phyloP scores from a whole-genome alignment of 2,888 invertebrate species.

The Caenorhabditis sp. region DNA sequence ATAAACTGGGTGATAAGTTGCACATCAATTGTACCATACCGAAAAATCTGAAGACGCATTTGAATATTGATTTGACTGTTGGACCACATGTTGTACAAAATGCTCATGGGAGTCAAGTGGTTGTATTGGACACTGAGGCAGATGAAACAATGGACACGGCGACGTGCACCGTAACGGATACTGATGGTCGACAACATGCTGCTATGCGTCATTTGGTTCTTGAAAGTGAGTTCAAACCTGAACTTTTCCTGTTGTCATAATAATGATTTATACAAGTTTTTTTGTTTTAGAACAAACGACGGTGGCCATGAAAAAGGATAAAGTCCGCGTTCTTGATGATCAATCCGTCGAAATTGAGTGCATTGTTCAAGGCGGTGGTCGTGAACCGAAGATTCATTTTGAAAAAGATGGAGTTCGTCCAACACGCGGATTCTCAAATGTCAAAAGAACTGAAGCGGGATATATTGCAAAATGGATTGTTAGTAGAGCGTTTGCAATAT shows the following conservation, averaged over 20 bases:
- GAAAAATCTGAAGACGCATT: slow-evolving; percentile 18
- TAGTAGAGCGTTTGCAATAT: slow-evolving; percentile 11
- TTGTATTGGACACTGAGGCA: slow-evolving; percentile 35
- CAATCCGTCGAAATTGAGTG: slow-evolving; percentile 50
- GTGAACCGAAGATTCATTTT: slow-evolving; percentile 29
- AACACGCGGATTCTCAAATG: slow-evolving; percentile 19
- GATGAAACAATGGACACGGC: slow-evolving; percentile 49
- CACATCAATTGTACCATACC: slow-evolving; percentile 41
- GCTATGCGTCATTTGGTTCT: slow-evolving; percentile 46
- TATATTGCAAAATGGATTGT: slow-evolving; percentile 32
- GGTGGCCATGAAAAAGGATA: slow-evolving; percentile 36
- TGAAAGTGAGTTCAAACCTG: slow-evolving; percentile 27
- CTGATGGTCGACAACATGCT: slow-evolving; percentile 55
- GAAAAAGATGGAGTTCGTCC: slow-evolving; percentile 40
- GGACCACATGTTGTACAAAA: slow-evolving; percentile 41
- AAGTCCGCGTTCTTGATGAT: slow-evolving; percentile 45
- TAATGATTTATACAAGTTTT: no score
- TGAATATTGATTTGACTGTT: slow-evolving; percentile 46
- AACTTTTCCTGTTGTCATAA: no score
- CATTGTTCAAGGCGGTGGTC: slow-evolving; percentile 38
- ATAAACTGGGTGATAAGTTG: slow-evolving; percentile 37
- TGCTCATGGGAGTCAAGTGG: slow-evolving; percentile 44
- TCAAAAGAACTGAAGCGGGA: slow-evolving; percentile 33
- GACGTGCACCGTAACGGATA: slow-evolving; percentile 49
- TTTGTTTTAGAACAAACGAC: slow-evolving; percentile 8